Base-by-base conservation (phyloP, 2,888 invertebrate species). In the Xestoiulus laeticollis region DNA sequence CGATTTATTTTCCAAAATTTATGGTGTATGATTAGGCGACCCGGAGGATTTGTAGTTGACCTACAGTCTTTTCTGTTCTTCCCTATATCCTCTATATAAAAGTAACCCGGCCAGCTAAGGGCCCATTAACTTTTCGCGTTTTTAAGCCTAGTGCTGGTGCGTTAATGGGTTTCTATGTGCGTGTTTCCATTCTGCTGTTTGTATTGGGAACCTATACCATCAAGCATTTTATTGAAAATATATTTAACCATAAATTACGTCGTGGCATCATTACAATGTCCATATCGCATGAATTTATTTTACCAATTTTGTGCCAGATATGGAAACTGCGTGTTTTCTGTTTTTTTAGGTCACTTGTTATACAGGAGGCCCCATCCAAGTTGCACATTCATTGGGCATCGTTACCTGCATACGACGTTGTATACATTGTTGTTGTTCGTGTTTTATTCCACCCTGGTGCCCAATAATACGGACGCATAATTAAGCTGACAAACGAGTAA, bases 171-270 rank as follows among this genome's bases (percentile, higher is more conserved):
- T 0, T 38, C 6, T 38, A 38, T 26, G 68, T 68, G 68, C 68
- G 68, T 68, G 68, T 68, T 10, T 22, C 68, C 26, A 26, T 68
- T 59, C n/a, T 59, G n/a, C 22, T 68, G 68, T 68, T 68, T 68
- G 22, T 68, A 12, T 1, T 26, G 26, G 26, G 26, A 68, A 68
- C 68, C 68, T 68, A n/a, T n/a, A 22, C 68, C 68, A 68, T 68
- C 68, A 22, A 26, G 68, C 68, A 26, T 22, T 68, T 68, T 68
- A 68, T 68, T 68, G 68, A 68, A 68, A 68, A 19, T n/a, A n/a
- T n/a, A 68, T 68, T 68, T 68, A 22, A 68, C 68, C 68, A 68
- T 68, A 68, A 68, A 68, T 68, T 68, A 26, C 26, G 22, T 68
- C 26, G 68, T 68, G 68, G 68, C 68, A 68, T 68, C 68, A 68